Conservation (phyloP, 2,797 vertebrate species). For the Gadopsis bispinosus region DNA sequence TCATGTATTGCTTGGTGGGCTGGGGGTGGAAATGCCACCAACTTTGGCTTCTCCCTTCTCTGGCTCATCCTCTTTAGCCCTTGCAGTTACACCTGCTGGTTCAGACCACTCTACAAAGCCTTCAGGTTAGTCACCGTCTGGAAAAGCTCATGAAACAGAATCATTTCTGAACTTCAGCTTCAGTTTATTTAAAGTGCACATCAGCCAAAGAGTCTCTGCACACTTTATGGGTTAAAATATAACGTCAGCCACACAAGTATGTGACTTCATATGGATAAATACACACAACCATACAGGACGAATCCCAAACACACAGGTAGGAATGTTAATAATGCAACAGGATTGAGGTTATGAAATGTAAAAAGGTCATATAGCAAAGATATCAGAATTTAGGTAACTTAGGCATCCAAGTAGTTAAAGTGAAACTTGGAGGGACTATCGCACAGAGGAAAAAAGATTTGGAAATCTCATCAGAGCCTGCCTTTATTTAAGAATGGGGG, state of each 20-base stretch:
- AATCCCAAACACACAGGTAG: not conserved
- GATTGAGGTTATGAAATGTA: not conserved
- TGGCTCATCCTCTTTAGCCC: slow-evolving; percentile 95
- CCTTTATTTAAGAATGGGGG: not conserved
- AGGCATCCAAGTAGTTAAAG: not conserved
- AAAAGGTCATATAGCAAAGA: not conserved
- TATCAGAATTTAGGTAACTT: not conserved
- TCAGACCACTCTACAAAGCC: slow-evolving; percentile 95
- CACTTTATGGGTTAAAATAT: not conserved
- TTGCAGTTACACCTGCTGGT: slow-evolving; percentile 96
- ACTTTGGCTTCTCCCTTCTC: slow-evolving; percentile 92
- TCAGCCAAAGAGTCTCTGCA: not conserved
- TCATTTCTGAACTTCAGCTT: not conserved
- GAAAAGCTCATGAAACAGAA: not conserved
- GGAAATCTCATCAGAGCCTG: not conserved
- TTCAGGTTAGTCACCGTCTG: slow-evolving; percentile 86
- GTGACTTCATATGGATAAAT: not conserved
- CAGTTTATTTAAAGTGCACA: not conserved
- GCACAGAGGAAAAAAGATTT: not conserved
- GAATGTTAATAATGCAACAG: not conserved
- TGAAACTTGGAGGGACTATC: not conserved
- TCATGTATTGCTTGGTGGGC: slow-evolving; percentile 97
- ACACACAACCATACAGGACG: not conserved
- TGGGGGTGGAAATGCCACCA: slow-evolving; percentile 82
- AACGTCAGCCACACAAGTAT: not conserved